phyloP scores from a whole-genome alignment of 1,140 invertebrate species.

The Drosophila eugracilis region DNA sequence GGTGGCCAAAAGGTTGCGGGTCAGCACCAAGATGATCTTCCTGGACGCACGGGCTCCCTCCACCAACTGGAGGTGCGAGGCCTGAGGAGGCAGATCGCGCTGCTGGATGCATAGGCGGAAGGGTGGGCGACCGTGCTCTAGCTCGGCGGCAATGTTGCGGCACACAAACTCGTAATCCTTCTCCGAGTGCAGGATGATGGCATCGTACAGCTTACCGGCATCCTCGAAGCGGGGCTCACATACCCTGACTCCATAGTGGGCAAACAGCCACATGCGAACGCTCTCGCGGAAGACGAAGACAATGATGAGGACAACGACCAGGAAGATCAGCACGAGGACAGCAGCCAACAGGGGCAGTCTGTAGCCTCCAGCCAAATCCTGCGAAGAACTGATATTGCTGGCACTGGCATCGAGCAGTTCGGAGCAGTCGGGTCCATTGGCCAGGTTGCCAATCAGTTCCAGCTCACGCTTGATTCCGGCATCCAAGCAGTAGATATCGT shows the following conservation, averaged over 20 bases:
- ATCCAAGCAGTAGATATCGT: conserved; percentile 92
- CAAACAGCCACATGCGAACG: conserved; percentile 94
- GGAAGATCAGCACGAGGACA: conserved; percentile 89
- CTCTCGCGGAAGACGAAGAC: conserved; percentile 94
- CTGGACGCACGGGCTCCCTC: conserved; percentile 94
- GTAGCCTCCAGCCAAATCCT: conserved; percentile 89
- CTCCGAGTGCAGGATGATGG: conserved; percentile 96
- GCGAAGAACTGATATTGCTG: conserved; percentile 90
- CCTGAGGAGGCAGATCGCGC: conserved; percentile 90
- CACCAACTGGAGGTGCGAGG: conserved; percentile 91
- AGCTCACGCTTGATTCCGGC: conserved; percentile 90
- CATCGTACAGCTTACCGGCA: conserved; percentile 95
- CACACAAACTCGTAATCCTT: conserved; percentile 96
- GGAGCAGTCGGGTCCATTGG: conserved; percentile 83
- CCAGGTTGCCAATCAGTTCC: conserved; percentile 88
- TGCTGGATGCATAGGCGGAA: conserved; percentile 95
- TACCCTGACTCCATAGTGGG: conserved; percentile 93
- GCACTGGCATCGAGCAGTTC: conserved; percentile 87
- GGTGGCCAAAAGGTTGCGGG: conserved; percentile 93
- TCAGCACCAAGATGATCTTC: conserved; percentile 91
- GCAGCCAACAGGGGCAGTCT: conserved; percentile 91
- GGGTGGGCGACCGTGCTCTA: conserved; percentile 90
- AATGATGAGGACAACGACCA: conserved; percentile 91
- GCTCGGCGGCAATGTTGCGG: conserved; percentile 92
- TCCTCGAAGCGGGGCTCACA: conserved; percentile 88